Evolutionary conservation across 2,888 invertebrate species (phyloP).

Genomic region (Cryptosula pallasiana): DNA sequence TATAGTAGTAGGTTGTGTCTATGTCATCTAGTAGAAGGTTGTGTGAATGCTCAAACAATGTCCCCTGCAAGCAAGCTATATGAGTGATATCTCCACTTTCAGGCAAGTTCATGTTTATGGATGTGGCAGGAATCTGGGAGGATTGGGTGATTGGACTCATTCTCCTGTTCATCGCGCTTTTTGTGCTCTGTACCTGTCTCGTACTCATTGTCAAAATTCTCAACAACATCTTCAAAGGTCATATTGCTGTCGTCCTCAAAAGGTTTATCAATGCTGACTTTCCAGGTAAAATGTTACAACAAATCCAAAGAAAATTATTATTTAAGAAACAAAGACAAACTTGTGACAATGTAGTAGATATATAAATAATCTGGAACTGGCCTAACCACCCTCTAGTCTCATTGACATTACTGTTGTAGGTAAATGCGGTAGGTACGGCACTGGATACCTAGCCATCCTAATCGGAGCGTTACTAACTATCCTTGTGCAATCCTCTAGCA

Average conservation of each 20-base stretch:
- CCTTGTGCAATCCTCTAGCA: slow-evolving; percentile 44
- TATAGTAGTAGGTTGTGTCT: too few relatives aligned
- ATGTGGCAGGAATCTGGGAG: slow-evolving; percentile 17
- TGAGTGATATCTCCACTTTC: not conserved
- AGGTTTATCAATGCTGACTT: slow-evolving; percentile 43
- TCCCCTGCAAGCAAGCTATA: not conserved
- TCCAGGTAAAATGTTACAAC: slow-evolving; percentile 36
- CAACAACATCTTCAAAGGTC: slow-evolving; percentile 35
- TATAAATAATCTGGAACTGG: too few relatives aligned
- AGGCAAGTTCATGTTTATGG: slow-evolving; percentile 19
- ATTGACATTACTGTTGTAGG: not conserved
- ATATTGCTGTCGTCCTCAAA: slow-evolving; percentile 39
- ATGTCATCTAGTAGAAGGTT: too few relatives aligned
- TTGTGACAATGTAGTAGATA: too few relatives aligned
- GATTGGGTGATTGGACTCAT: slow-evolving; percentile 38
- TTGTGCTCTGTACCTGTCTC: slow-evolving; percentile 37
- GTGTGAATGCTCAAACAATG: too few relatives aligned
- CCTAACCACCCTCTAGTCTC: too few relatives aligned
- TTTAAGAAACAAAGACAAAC: too few relatives aligned
- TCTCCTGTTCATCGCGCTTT: slow-evolving; percentile 36
- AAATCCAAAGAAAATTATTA: too few relatives aligned
- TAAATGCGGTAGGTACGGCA: not conserved
- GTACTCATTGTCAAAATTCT: slow-evolving; percentile 43
- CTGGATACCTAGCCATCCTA: slow-evolving; percentile 39
- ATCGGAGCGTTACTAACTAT: slow-evolving; percentile 41